Evolutionary conservation across 2,113 vertebrate species (phyloP), one percentile per base, ranked within the genome.

Genomic region (Papio anubis): DNA sequence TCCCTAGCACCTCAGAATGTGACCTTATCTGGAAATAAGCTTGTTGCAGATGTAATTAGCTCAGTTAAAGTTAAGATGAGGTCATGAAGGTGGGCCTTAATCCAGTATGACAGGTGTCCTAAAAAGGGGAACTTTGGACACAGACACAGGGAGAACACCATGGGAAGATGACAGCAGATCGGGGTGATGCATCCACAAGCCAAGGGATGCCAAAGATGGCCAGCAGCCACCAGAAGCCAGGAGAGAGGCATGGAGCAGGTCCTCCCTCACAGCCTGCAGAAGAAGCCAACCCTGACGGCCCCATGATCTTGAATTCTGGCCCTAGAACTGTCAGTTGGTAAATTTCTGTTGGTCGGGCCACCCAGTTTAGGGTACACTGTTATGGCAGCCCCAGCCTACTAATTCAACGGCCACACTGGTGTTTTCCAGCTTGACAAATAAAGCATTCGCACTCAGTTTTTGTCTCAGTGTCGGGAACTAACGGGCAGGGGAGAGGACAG

Each of bases 201-300:
- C 88, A 45, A 17, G 8, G 59, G 45, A n/a, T 30, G 45, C 8
- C 13, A 11, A 5, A 25, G 80, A 32, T 6, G 18, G 35, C 27
- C 66, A n/a, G 70, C 35, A 13, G 6, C 11, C 14, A 6, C 35
- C 38, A 21, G 73, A 13, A 68, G 80, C 76, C 23, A 8, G 38
- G 30, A 2, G 80, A 10, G 16, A 38, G 32, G 9, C 3, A 0
- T 8, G 16, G 7, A 48, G 16, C 30, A 6, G 32, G 38, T 59
- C 5, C 38, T 61, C 52, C 30, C 40, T 21, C 23, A 32, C 27
- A 83, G 23, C 8, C 50, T 48, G 13, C 40, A 38, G 32, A 38
- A 72, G 50, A 8, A 72, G 1, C 57, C n/a, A 88, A 64, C 4
- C 5, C 30, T 72, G 38, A 50, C 0, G 1, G 30, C 1, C 21